Percentiles rank a stretch among this genome's conserved stretches.
Conservation (phyloP, 2,113 vertebrate genomes). For the Oxygymnocypris stewartii region DNA sequence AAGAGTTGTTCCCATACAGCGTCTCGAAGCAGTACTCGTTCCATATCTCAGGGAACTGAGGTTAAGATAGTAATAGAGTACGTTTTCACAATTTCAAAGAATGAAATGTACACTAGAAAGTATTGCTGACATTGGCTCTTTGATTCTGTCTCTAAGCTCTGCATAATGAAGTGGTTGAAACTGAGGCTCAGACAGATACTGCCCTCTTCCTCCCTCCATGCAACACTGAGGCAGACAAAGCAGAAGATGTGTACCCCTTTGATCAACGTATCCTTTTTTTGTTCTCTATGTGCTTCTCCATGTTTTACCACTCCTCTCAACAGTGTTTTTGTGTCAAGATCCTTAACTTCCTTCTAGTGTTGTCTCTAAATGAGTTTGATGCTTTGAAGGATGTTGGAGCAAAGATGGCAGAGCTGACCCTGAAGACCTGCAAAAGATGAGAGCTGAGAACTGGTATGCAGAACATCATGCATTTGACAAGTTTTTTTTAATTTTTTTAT, state of each 20-base stretch:
- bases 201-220: slow-evolving; percentile 81
- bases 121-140: neutral
- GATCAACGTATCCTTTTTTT: slow-evolving; percentile 85
- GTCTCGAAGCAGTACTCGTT: too few relatives aligned
- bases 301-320: neutral
- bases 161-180: slow-evolving; percentile 77
- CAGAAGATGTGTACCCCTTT: slow-evolving; percentile 84
- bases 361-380: slow-evolving; percentile 79
- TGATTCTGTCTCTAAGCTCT: slow-evolving; percentile 72
- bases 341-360: slow-evolving; percentile 78
- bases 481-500: too few relatives aligned
- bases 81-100: neutral
- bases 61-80: too few relatives aligned
- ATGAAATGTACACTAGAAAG: neutral
- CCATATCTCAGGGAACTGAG: too few relatives aligned
- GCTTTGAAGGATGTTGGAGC: slow-evolving; percentile 76
- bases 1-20: too few relatives aligned
- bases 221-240: slow-evolving; percentile 73
- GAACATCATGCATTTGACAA: neutral
- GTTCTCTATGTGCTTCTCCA: neutral
- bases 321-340: neutral
- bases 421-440: slow-evolving; percentile 80
- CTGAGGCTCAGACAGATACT: slow-evolving; percentile 70
- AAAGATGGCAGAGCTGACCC: slow-evolving; percentile 73
- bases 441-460: slow-evolving; percentile 76